Evolutionary conservation across 2,888 invertebrate species (phyloP), one percentile per base, ranked within the genome.

Genomic region (Leptinotarsa juncta): DNA sequence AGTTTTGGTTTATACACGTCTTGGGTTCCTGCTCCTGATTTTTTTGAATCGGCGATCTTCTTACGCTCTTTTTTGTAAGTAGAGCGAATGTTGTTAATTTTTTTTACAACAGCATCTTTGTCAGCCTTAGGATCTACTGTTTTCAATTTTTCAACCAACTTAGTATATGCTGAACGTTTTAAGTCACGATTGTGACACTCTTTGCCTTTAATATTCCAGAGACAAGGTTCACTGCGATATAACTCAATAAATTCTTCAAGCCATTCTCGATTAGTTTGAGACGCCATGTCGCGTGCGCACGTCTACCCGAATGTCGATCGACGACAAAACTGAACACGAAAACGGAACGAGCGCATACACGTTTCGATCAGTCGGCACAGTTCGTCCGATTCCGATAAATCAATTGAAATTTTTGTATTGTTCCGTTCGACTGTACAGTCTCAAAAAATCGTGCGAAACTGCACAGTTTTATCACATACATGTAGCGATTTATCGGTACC

Each of bases 171-270:
- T 26, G 68, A 26, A 20, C 57, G 57, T 57, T 20, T 20, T 20
- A 20, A 20, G 20, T 1, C 20, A 20, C 20, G 20, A 20, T 57
- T 57, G 67, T 67, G 50, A 67, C 51, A 67, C n/a, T 50, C 67
- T 67, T 18, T 67, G 67, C 60, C 23, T 26, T 60, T 3, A 26
- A 67, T 67, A 50, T 51, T 67, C 67, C 67, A 67, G 49, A 67
- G 67, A 67, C 67, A 67, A 67, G 67, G 49, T 67, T 67, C 67
- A 67, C 50, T 67, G 67, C 51, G 67, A 67, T 67, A 51, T 51
- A 67, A 51, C 67, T 50, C 67, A 67, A 67, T 50, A 67, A 67
- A 67, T 67, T 50, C 67, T 67, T 67, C 67, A 5, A 67, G 67
- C 51, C 67, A 67, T 51, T 67, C 67, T 50, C 67, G 67, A 66